A percentile compares a stretch with the other conserved stretches of the same genome.
Evolutionary conservation across 2,797 vertebrate genomes (phyloP).

Genomic region (Sebastes ruberrimus): DNA sequence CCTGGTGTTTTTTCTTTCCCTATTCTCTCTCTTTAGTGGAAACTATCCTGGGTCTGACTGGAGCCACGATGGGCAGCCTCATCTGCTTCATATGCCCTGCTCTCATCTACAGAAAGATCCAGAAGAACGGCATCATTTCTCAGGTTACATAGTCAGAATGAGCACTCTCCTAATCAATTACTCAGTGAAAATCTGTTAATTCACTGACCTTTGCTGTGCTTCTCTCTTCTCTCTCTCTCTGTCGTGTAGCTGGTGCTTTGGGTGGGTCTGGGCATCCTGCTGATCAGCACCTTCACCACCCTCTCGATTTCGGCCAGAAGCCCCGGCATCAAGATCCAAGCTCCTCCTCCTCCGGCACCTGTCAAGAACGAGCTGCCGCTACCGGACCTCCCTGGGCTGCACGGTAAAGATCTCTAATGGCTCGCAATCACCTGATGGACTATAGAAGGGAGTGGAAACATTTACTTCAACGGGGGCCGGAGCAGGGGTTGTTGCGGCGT

Average conservation of each 20-base stretch:
- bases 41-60: slow-evolving; percentile 95
- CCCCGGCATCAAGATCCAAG: slow-evolving; percentile 56
- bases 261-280: slow-evolving; percentile 93
- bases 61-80: slow-evolving; percentile 97
- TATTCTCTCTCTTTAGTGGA: slow-evolving; percentile 85
- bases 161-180: neutral
- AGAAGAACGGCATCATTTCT: slow-evolving; percentile 89
- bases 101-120: slow-evolving; percentile 95
- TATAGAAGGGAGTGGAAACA: slow-evolving; percentile 60
- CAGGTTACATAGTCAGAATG: slow-evolving; percentile 81
- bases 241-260: slow-evolving; percentile 89
- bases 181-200: neutral
- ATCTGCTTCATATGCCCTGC: slow-evolving; percentile 99
- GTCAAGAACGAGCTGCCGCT: slow-evolving; percentile 49
- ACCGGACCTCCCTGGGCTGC: slow-evolving; percentile 69
- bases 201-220: neutral
- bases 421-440: slow-evolving; percentile 44
- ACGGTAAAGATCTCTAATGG: slow-evolving; percentile 80
- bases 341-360: slow-evolving; percentile 70
- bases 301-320: slow-evolving; percentile 84
- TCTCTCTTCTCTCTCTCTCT: neutral
- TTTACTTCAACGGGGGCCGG: slow-evolving; percentile 40
- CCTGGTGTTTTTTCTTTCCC: neutral
- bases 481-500: slow-evolving; percentile 25
- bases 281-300: slow-evolving; percentile 94